A percentile compares a stretch with the other conserved stretches of the same genome.
Conservation (phyloP, 2,797 vertebrate genomes). For the Neostethus bicornis region DNA sequence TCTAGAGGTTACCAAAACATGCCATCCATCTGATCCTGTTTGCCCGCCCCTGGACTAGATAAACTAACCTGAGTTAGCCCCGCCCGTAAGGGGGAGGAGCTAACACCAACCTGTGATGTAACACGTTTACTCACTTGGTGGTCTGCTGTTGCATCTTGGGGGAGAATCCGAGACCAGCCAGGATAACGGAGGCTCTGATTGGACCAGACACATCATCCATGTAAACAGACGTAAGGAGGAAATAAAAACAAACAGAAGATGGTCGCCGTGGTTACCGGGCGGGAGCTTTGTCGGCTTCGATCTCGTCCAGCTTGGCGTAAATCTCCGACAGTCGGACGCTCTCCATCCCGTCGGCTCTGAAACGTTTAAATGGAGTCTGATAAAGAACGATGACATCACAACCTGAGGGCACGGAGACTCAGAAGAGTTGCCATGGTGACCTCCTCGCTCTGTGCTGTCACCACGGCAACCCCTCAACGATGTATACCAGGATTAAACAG, state of each 20-base stretch:
- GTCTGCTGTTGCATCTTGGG: constrained; percentile 93
- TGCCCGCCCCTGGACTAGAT: not conserved
- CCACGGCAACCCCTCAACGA: too few relatives aligned
- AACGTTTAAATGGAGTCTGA: not conserved
- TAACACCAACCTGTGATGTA: too few relatives aligned
- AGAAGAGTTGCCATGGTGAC: too few relatives aligned
- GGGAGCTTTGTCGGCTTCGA: constrained; percentile 96
- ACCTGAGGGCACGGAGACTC: too few relatives aligned
- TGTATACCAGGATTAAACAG: too few relatives aligned
- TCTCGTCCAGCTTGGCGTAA: constrained; percentile 92
- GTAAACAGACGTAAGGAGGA: too few relatives aligned
- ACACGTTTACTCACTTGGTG: constrained; percentile 89
- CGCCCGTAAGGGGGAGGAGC: too few relatives aligned
- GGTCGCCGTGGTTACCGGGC: constrained; percentile 82
- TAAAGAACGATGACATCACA: too few relatives aligned
- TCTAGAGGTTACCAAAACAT: too few relatives aligned
- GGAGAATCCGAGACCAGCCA: constrained; percentile 94
- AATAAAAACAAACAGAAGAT: not conserved
- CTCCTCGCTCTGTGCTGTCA: too few relatives aligned
- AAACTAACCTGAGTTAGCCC: too few relatives aligned
- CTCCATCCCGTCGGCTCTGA: constrained; percentile 87
- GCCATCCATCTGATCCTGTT: too few relatives aligned
- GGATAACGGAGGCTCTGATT: constrained; percentile 91
- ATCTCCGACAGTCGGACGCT: constrained; percentile 88
- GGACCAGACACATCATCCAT: constrained; percentile 18